Evolutionary conservation across 37 sponge, comb jelly and placozoan genomes (phyloP).

Genomic region (Geodia barretti): DNA sequence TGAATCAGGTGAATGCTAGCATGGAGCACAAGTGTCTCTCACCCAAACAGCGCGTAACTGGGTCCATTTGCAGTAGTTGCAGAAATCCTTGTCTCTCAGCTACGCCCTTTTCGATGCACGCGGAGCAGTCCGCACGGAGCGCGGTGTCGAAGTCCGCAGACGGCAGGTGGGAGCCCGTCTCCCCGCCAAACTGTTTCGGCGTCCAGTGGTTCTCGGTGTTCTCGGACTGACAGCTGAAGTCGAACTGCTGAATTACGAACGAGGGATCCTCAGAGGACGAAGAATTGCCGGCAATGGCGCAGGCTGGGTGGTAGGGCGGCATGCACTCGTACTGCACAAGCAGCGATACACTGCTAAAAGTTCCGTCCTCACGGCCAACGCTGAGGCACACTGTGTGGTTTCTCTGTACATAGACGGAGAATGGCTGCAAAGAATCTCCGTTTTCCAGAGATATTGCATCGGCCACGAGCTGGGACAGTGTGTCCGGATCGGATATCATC

Average conservation of each 20-base stretch:
- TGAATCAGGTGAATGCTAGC: too few species aligned
- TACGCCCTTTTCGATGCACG: neutral
- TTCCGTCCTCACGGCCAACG: neutral
- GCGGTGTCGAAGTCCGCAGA: neutral
- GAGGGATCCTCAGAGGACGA: neutral
- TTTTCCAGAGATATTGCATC: neutral
- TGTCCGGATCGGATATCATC: neutral
- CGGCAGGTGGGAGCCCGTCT: neutral
- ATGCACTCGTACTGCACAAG: neutral
- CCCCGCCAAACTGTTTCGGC: neutral
- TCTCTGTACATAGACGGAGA: neutral
- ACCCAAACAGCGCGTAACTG: neutral
- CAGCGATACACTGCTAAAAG: neutral
- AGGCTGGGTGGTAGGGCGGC: neutral
- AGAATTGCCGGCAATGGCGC: too few species aligned
- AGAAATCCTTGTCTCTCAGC: neutral
- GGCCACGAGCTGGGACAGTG: neutral
- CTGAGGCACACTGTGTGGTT: neutral
- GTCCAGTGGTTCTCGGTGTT: neutral
- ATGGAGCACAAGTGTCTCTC: too few species aligned
- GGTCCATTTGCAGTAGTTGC: neutral
- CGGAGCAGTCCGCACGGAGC: neutral
- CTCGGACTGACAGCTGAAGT: neutral
- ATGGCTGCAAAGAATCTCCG: neutral
- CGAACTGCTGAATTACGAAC: neutral